phyloP scores from a whole-genome alignment of 2,888 invertebrate species.

The Drosophila paracracens region DNA sequence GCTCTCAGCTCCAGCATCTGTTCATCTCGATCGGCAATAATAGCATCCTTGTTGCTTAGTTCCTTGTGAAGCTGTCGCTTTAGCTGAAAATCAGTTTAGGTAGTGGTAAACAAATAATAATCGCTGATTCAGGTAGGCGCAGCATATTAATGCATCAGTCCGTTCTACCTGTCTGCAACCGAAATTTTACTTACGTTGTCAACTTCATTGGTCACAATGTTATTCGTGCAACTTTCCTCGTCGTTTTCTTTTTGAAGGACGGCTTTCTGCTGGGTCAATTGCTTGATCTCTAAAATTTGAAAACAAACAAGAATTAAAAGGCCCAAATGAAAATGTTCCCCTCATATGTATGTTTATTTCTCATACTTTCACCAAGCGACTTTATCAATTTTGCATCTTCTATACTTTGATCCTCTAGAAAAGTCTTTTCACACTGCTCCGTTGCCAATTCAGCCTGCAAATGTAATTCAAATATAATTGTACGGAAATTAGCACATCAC shows the following conservation, averaged over 20 bases:
- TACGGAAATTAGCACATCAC: background rate
- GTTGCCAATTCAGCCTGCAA: constrained; percentile 81
- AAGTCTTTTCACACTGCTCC: constrained; percentile 81
- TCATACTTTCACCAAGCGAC: constrained; percentile 46
- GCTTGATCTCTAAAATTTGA: constrained; percentile 35
- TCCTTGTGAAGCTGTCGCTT: constrained; percentile 79
- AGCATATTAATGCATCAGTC: background rate
- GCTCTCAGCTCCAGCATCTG: constrained; percentile 63
- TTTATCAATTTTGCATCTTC: constrained; percentile 72
- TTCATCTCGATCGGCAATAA: constrained; percentile 67
- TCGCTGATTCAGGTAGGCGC: background rate
- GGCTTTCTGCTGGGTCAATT: constrained; percentile 36
- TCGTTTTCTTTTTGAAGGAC: constrained; percentile 6
- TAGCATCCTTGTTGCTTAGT: constrained; percentile 73
- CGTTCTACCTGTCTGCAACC: constrained; percentile 33
- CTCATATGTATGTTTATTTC: background rate
- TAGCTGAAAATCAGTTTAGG: constrained; percentile 61
- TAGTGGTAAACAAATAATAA: background rate
- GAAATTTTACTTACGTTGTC: constrained; percentile 51
- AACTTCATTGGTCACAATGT: constrained; percentile 27
- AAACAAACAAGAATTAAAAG: background rate
- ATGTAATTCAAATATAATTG: background rate
- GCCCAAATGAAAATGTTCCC: background rate
- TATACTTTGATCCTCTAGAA: constrained; percentile 80
- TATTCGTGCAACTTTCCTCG: constrained; percentile 5